phyloP scores from a whole-genome alignment of 2,888 invertebrate genomes.

The Mythimna vitellina region DNA sequence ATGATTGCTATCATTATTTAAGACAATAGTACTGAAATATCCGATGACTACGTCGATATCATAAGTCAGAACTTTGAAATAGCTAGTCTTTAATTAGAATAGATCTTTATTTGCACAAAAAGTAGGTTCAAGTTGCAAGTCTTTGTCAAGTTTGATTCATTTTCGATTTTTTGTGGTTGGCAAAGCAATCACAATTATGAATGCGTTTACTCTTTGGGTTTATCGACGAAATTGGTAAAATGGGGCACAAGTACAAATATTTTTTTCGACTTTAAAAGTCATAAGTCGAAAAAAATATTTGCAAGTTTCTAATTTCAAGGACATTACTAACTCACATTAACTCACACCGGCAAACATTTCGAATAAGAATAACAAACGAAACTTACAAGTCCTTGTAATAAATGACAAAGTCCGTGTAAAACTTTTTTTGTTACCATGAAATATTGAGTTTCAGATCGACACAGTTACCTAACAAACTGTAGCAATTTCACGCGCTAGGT shows the following conservation, averaged over 20 bases:
- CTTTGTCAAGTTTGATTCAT: too few species aligned
- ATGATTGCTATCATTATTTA: neutral
- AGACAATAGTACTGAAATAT: neutral
- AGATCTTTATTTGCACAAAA: too few species aligned
- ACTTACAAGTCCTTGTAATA: neutral
- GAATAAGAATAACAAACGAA: neutral
- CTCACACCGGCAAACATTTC: neutral
- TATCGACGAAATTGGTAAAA: neutral
- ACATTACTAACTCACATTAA: too few species aligned
- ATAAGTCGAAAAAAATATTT: too few species aligned
- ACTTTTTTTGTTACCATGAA: neutral
- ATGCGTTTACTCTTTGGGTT: neutral
- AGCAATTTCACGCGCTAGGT: neutral
- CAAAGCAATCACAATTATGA: neutral
- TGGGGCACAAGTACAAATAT: too few species aligned
- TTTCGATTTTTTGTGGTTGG: neutral
- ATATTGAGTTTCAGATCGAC: neutral
- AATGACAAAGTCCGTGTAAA: neutral
- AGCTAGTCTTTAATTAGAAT: neutral
- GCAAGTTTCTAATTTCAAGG: too few species aligned
- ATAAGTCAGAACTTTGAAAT: neutral
- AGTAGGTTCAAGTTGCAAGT: too few species aligned
- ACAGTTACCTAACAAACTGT: conserved; percentile 11
- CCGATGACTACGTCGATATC: neutral
- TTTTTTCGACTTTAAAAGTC: neutral